Percentiles rank a stretch among this genome's conserved stretches.
phyloP scores from a whole-genome alignment of 2,888 invertebrate species.

The Penaeus monodon region DNA sequence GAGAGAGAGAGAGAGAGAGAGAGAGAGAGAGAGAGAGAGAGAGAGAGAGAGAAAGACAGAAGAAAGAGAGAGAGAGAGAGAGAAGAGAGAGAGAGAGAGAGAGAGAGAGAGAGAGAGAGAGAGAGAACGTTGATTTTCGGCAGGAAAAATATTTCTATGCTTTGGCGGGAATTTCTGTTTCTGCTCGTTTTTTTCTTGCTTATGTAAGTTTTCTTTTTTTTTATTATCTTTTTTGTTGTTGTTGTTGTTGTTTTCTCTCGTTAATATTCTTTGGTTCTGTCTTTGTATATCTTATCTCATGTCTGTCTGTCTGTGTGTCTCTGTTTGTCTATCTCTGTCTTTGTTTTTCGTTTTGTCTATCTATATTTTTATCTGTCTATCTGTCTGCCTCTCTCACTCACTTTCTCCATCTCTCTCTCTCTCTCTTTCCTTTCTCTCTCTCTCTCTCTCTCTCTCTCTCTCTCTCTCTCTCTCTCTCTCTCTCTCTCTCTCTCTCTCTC shows the following conservation, averaged over 20 bases:
- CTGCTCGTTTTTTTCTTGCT: background rate
- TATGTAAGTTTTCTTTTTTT: background rate
- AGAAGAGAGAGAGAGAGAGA: background rate
- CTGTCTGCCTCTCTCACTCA: background rate
- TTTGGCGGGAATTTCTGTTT: background rate
- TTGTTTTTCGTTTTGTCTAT: background rate
- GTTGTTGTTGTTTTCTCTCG: background rate
- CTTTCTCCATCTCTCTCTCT: background rate
- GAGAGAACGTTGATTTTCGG: background rate
- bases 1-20: background rate
- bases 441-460: too few species aligned
- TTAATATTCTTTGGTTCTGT: background rate
- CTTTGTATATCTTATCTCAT: background rate
- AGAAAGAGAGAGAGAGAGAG: constrained; percentile 14
- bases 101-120: background rate
- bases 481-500: background rate
- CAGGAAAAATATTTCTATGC: background rate
- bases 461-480: background rate
- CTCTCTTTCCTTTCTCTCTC: background rate
- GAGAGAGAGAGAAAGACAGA: background rate
- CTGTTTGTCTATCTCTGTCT: background rate
- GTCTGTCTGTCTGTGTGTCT: background rate
- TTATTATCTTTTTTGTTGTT: background rate
- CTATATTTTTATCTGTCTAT: background rate
- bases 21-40: too few species aligned